Conservation (phyloP, 1,140 invertebrate genomes). For the Heliconius himera region DNA sequence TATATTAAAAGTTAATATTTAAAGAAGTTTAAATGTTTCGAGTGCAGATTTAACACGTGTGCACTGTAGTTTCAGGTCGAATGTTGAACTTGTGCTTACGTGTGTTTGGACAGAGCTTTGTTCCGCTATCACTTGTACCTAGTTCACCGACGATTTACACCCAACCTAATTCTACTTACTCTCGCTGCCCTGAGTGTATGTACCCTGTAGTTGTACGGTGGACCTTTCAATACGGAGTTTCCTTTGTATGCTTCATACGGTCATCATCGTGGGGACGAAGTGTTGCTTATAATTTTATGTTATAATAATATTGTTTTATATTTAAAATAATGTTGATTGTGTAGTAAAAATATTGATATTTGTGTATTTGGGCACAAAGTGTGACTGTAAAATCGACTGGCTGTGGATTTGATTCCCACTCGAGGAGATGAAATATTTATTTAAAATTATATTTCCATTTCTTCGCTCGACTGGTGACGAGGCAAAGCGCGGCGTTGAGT, state of each 20-base stretch:
- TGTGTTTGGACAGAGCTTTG: conserved; percentile 44
- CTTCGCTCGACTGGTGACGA: too few relatives aligned
- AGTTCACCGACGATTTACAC: conserved; percentile 45
- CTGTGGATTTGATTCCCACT: too few relatives aligned
- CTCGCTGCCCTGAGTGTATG: conserved; percentile 31
- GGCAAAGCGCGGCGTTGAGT: too few relatives aligned
- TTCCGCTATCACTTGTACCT: conserved; percentile 44
- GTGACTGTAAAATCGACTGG: too few relatives aligned
- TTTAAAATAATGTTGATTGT: background rate
- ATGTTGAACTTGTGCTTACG: conserved; percentile 47
- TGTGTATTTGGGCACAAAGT: too few relatives aligned
- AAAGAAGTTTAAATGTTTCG: conserved; percentile 28
- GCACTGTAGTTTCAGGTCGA: conserved; percentile 33
- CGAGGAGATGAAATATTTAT: too few relatives aligned
- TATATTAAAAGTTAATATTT: conserved; percentile 23
- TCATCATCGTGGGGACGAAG: background rate
- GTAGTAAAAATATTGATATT: too few relatives aligned
- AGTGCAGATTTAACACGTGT: conserved; percentile 32
- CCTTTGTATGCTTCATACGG: conserved; percentile 12
- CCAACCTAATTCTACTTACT: conserved; percentile 48
- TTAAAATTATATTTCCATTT: too few relatives aligned
- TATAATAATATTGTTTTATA: background rate
- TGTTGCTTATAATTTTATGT: background rate
- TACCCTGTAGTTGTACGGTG: conserved; percentile 11
- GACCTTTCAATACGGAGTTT: conserved; percentile 23